Percentiles rank a stretch among this genome's conserved stretches.
Evolutionary conservation across 2,797 vertebrate species (phyloP).

Genomic region (Pseudocheirus occidentalis): DNA sequence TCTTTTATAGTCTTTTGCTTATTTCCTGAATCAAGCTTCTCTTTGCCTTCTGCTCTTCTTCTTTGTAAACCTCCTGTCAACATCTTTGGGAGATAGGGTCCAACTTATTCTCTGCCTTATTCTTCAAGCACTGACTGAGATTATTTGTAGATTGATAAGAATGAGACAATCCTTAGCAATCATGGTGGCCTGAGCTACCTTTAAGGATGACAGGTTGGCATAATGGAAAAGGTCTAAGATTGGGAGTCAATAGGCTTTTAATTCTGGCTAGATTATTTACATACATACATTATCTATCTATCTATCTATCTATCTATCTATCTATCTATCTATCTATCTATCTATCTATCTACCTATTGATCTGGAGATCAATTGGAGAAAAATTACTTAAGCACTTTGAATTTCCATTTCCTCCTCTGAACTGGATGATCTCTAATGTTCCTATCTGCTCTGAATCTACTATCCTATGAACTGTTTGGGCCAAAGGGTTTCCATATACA

Average conservation of each 20-base stretch:
- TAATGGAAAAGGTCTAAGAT: not conserved
- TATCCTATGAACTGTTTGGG: not conserved
- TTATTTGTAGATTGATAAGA: constrained; percentile 19
- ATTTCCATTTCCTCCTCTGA: not conserved
- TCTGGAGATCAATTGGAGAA: not conserved
- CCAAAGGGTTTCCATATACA: constrained; percentile 19
- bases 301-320: not conserved
- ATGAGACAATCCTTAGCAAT: not conserved
- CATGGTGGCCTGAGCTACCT: constrained; percentile 34
- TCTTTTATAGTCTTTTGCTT: constrained; percentile 12
- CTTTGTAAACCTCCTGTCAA: not conserved
- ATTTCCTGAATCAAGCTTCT: constrained; percentile 20
- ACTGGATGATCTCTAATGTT: not conserved
- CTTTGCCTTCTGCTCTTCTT: not conserved
- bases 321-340: too few species aligned
- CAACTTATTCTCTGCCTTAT: not conserved
- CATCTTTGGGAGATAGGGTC: constrained; percentile 16
- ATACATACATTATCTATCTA: not conserved
- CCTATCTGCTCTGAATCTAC: not conserved
- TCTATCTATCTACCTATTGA: not conserved
- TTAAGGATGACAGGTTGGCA: not conserved
- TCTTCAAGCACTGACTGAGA: constrained; percentile 19
- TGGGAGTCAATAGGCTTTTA: not conserved
- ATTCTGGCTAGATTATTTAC: not conserved
- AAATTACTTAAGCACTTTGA: not conserved